A percentile compares a stretch with the other conserved stretches of the same genome.
Conservation (phyloP, 2,797 vertebrate species). For the Phrynocephalus vlangalii region DNA sequence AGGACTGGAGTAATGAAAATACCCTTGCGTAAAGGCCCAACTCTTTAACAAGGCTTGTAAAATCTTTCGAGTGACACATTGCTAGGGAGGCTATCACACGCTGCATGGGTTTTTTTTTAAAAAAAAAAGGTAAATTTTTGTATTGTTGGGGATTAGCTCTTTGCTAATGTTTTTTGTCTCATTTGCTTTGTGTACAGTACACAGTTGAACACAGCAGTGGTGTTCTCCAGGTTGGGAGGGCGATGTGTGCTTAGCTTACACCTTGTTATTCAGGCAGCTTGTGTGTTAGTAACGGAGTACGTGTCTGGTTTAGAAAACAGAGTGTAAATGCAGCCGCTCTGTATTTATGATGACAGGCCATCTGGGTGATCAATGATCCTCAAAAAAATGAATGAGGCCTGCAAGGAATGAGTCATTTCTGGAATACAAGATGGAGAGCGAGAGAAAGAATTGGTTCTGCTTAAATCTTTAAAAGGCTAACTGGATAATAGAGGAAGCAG, state of each 20-base stretch:
- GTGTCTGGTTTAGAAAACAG: background rate
- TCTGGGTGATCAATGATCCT: background rate
- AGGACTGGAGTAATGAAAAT: rapidly evolving
- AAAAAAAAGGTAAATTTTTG: background rate
- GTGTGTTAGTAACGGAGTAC: background rate
- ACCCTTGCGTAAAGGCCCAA: background rate
- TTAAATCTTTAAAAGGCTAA: background rate
- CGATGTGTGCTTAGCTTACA: background rate
- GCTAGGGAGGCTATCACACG: background rate
- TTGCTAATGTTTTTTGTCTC: background rate
- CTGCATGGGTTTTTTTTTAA: background rate
- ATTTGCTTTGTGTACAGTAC: background rate
- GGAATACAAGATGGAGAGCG: background rate
- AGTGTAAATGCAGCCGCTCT: background rate
- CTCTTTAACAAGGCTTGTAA: background rate
- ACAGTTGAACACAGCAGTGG: background rate
- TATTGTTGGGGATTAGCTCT: background rate
- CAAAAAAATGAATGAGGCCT: background rate
- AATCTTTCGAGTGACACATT: background rate
- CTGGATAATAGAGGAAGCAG: background rate
- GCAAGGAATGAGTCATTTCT: background rate
- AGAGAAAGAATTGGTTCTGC: background rate
- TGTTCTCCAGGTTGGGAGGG: background rate
- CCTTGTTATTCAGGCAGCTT: background rate
- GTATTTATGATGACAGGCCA: background rate